Conservation (phyloP, 2,113 vertebrate species). For the Manacus vitellinus region DNA sequence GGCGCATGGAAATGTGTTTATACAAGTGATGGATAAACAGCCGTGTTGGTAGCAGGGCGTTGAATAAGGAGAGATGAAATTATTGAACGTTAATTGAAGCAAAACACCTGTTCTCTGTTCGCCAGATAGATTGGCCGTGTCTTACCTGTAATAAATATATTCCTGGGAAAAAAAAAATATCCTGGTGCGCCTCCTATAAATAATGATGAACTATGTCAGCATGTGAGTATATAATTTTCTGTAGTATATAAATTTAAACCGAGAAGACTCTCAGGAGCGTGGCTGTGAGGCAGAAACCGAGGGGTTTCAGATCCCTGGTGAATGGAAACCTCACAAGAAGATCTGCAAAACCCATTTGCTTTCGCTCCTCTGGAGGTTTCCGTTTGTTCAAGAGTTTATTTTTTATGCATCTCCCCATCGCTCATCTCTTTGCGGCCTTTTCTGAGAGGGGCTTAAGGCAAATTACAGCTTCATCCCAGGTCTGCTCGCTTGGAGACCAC, state of each 20-base stretch:
- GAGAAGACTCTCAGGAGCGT: constrained; percentile 36
- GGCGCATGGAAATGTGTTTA: constrained; percentile 16
- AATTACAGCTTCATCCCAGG: not conserved
- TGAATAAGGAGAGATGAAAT: constrained; percentile 47
- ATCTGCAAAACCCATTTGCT: constrained; percentile 40
- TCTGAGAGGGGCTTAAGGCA: not conserved
- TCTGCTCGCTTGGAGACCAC: not conserved
- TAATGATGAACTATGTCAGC: constrained; percentile 67
- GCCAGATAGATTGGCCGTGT: constrained; percentile 34
- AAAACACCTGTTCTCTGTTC: constrained; percentile 75
- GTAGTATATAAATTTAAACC: constrained; percentile 74
- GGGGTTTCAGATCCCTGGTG: constrained; percentile 11
- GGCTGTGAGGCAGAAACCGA: not conserved
- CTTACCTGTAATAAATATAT: constrained; percentile 74
- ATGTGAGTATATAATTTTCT: constrained; percentile 68
- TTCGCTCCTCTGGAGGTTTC: constrained; percentile 8
- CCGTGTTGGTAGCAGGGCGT: not conserved
- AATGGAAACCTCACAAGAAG: constrained; percentile 51
- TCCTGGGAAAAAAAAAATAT: not conserved
- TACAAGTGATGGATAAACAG: constrained; percentile 51
- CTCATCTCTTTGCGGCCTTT: not conserved
- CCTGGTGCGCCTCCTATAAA: constrained; percentile 63
- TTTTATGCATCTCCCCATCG: not conserved
- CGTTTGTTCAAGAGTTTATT: constrained; percentile 14
- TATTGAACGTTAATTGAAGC: constrained; percentile 62